A percentile compares a stretch with the other conserved stretches of the same genome.
Evolutionary conservation across 2,113 vertebrate species (phyloP).

Genomic region (Ptilonorhynchus violaceus): DNA sequence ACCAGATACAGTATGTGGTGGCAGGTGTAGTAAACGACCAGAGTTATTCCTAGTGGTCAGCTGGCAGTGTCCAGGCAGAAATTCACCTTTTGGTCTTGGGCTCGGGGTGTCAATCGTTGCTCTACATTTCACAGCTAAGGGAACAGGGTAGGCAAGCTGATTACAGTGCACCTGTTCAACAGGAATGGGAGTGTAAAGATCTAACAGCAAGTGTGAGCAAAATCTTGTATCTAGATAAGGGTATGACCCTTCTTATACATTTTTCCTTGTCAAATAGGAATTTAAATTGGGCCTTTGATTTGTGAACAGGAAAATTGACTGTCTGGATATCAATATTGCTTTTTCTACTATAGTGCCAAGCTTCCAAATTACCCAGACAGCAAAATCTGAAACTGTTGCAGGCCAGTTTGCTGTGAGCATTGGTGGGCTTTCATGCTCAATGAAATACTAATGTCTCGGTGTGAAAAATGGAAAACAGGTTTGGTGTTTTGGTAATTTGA

Average conservation of each 20-base stretch:
- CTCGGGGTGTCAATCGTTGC: not conserved
- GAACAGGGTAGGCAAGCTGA: not conserved
- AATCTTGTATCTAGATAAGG: not conserved
- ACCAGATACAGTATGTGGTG: not conserved
- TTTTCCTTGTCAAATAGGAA: not conserved
- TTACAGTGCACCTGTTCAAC: not conserved
- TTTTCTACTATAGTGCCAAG: not conserved
- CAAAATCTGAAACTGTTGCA: not conserved
- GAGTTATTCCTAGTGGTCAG: not conserved
- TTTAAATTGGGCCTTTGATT: not conserved
- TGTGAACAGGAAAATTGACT: not conserved
- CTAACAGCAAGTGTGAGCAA: not conserved
- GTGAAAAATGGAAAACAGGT: not conserved
- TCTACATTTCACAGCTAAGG: not conserved
- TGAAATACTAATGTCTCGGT: not conserved
- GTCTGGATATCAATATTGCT: not conserved
- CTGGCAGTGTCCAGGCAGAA: not conserved
- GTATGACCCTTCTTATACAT: not conserved
- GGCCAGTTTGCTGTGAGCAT: not conserved
- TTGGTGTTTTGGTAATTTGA: not conserved
- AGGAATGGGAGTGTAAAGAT: not conserved
- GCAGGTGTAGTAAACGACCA: not conserved
- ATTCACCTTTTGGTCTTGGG: not conserved
- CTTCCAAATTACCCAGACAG: not conserved
- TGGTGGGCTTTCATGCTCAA: not conserved